Conservation (phyloP, 2,113 vertebrate species). For the Calyptomena viridis region DNA sequence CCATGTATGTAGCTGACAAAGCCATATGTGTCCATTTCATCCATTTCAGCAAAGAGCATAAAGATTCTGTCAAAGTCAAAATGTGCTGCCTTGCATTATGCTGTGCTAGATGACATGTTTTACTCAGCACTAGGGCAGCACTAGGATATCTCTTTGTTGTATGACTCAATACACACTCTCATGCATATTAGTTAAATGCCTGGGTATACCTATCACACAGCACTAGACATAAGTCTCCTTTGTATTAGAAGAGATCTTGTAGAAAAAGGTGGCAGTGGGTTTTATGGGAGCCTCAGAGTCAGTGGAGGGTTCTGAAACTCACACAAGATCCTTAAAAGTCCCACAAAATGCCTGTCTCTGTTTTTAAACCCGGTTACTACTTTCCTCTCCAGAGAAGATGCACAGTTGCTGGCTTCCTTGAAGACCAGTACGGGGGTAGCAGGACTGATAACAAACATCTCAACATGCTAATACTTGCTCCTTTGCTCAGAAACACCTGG, state of each 20-base stretch:
- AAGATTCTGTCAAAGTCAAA: background rate
- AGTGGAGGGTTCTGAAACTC: background rate
- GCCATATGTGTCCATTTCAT: background rate
- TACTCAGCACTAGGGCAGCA: background rate
- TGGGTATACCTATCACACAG: accelerated
- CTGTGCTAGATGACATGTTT: background rate
- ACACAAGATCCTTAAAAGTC: background rate
- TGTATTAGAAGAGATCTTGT: background rate
- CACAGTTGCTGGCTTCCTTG: background rate
- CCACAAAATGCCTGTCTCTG: background rate
- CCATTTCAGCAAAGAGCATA: background rate
- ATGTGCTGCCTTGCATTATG: background rate
- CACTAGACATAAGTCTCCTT: accelerated
- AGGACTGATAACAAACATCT: background rate
- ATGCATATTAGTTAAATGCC: accelerated
- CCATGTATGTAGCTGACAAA: background rate
- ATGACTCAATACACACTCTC: background rate
- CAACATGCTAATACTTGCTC: background rate
- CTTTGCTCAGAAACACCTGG: background rate
- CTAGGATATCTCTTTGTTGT: accelerated
- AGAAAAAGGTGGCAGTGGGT: background rate
- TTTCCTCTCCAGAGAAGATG: background rate
- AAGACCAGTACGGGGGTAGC: background rate
- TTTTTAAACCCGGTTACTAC: background rate
- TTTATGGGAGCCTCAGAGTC: background rate